phyloP scores from a whole-genome alignment of 2,888 invertebrate species.

The Lepidocyrtinus sp. region DNA sequence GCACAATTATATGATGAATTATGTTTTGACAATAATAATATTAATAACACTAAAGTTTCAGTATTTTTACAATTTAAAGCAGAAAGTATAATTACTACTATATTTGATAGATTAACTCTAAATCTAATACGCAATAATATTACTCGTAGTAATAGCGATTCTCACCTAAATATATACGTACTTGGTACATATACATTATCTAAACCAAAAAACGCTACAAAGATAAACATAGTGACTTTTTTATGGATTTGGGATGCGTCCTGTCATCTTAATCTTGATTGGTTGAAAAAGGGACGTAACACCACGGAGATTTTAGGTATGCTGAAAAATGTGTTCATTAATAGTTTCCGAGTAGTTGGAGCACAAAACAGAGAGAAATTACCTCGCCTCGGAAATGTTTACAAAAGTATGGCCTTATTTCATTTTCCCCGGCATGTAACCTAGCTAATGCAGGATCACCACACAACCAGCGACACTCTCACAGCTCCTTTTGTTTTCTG shows the following conservation, averaged over 20 bases:
- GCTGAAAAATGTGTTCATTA: neutral
- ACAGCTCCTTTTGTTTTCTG: too few relatives aligned
- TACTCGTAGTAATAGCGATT: slow-evolving; percentile 11
- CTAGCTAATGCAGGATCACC: too few relatives aligned
- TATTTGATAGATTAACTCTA: neutral
- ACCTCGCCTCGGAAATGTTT: neutral
- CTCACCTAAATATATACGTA: slow-evolving; percentile 43
- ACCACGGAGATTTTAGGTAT: neutral
- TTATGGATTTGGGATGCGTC: neutral
- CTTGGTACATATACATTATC: neutral
- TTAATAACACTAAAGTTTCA: slow-evolving; percentile 11
- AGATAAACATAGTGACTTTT: slow-evolving; percentile 17
- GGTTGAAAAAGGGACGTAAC: neutral
- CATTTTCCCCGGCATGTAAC: too few relatives aligned
- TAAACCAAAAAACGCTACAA: slow-evolving; percentile 8
- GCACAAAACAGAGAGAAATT: neutral
- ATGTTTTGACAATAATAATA: slow-evolving; percentile 14
- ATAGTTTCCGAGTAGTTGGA: neutral
- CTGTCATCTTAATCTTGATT: too few relatives aligned
- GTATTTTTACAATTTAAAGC: slow-evolving; percentile 35
- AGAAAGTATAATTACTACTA: slow-evolving; percentile 28
- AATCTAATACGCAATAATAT: slow-evolving; percentile 20
- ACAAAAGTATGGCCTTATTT: too few relatives aligned
- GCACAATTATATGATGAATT: slow-evolving; percentile 27
- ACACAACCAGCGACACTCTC: too few relatives aligned